Percentiles rank a stretch among this genome's conserved stretches.
Evolutionary conservation across 2,797 vertebrate species (phyloP).

Genomic region (Esox lucius): DNA sequence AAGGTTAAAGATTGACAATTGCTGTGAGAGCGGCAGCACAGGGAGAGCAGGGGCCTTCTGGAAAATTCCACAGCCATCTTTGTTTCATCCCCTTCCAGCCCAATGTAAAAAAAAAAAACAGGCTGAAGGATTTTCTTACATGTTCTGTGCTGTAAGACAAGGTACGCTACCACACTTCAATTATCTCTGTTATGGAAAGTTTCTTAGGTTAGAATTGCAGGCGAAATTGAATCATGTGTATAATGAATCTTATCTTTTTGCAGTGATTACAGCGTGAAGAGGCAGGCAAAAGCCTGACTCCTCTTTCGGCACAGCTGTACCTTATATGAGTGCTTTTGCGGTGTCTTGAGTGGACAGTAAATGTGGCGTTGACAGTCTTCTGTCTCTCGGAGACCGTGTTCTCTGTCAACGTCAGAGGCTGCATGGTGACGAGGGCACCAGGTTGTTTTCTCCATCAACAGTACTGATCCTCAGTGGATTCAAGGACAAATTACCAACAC

Average conservation of each 20-base stretch:
- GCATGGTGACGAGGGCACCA: slow-evolving; percentile 14
- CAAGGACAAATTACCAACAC: slow-evolving; percentile 11
- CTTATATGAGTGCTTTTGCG: not conserved
- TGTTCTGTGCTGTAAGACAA: slow-evolving; percentile 67
- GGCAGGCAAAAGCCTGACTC: slow-evolving; percentile 1
- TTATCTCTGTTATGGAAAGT: slow-evolving; percentile 44
- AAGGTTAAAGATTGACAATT: slow-evolving; percentile 93
- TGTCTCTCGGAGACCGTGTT: slow-evolving; percentile 41
- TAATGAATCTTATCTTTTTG: slow-evolving; percentile 29
- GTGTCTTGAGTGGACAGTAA: not conserved
- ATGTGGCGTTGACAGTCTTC: not conserved
- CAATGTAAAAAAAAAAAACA: slow-evolving; percentile 67
- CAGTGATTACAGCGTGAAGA: slow-evolving; percentile 15
- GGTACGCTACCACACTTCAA: slow-evolving; percentile 59
- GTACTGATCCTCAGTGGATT: slow-evolving; percentile 25
- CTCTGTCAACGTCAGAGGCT: slow-evolving; percentile 29
- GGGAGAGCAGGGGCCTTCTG: slow-evolving; percentile 87
- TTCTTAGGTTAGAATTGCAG: slow-evolving; percentile 33
- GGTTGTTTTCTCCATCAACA: slow-evolving; percentile 29
- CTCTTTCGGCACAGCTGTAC: not conserved
- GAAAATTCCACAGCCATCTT: slow-evolving; percentile 94
- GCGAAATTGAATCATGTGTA: slow-evolving; percentile 14
- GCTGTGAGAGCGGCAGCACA: slow-evolving; percentile 71
- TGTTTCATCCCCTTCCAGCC: slow-evolving; percentile 82
- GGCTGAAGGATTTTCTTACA: slow-evolving; percentile 72